Conservation (phyloP, 92 coral and sea anemone species). For the Porites divaricata region DNA sequence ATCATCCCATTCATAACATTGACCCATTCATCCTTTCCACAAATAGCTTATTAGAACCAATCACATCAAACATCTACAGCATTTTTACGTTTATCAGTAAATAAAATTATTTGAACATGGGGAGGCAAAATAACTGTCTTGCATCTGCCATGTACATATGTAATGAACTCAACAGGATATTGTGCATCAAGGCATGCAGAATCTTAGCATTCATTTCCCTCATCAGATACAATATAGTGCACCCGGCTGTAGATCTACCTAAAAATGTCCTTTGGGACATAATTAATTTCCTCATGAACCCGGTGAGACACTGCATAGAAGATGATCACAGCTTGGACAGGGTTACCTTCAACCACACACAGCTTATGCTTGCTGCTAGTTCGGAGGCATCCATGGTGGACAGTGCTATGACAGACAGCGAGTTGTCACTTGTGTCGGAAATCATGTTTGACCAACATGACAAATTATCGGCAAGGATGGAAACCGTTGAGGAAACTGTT, state of each 20-base stretch:
- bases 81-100: too few species aligned
- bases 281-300: slow-evolving; percentile 92
- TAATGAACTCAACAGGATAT: too few species aligned
- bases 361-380: slow-evolving; percentile 32
- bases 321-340: slow-evolving; percentile 75
- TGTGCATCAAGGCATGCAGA: background rate
- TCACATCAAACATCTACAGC: too few species aligned
- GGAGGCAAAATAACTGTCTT: too few species aligned
- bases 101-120: too few species aligned
- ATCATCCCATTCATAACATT: too few species aligned
- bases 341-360: slow-evolving; percentile 58
- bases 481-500: slow-evolving; percentile 85
- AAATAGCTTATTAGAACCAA: too few species aligned
- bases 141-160: too few species aligned
- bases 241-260: slow-evolving; percentile 96
- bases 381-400: slow-evolving; percentile 56
- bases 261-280: slow-evolving; percentile 95
- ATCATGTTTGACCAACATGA: slow-evolving; percentile 89
- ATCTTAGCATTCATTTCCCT: slow-evolving; percentile 55
- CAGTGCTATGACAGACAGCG: slow-evolving; percentile 79
- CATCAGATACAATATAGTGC: slow-evolving; percentile 99
- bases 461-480: slow-evolving; percentile 83
- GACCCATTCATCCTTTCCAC: too few species aligned
- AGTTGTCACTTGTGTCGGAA: slow-evolving; percentile 82
- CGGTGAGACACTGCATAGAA: slow-evolving; percentile 92